These are phyloP conservation scores for Muntiacus muntjak DNA, from an alignment of 2,113 vertebrate genomes.

Conservation along the genomic window DNA sequence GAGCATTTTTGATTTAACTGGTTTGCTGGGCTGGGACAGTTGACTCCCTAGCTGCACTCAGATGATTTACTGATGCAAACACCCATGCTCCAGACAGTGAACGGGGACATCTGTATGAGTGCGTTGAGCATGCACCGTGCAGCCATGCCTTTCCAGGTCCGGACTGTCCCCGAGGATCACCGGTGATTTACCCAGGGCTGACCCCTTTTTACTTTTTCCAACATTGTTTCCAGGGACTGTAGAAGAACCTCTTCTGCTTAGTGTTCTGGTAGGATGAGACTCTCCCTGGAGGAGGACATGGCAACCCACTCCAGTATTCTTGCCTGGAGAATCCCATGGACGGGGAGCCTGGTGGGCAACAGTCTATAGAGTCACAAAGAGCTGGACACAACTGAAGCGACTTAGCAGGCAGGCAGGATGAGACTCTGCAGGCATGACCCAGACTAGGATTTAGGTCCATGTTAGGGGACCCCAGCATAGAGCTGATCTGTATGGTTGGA, in stretches of 20 bases:
- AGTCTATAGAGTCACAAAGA: background rate
- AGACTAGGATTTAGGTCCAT: fast-evolving
- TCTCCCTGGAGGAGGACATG: background rate
- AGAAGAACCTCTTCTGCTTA: background rate
- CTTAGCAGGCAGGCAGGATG: background rate
- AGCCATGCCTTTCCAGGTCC: background rate
- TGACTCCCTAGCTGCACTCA: background rate
- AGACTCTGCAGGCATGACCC: too few relatives aligned
- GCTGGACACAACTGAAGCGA: background rate
- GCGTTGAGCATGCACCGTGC: background rate
- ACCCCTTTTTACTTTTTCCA: background rate
- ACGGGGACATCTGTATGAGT: background rate
- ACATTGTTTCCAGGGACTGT: background rate
- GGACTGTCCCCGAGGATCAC: background rate
- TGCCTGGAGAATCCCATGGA: background rate
- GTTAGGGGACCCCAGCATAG: background rate
- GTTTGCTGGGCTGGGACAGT: background rate
- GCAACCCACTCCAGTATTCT: background rate
- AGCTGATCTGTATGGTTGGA: background rate
- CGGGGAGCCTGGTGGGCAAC: background rate
- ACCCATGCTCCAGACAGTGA: background rate
- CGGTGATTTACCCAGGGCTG: background rate
- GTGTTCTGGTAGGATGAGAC: background rate
- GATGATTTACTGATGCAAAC: background rate
- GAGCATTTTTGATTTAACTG: background rate